phyloP scores from a whole-genome alignment of 2,113 vertebrate species.

The Oryzias celebensis region DNA sequence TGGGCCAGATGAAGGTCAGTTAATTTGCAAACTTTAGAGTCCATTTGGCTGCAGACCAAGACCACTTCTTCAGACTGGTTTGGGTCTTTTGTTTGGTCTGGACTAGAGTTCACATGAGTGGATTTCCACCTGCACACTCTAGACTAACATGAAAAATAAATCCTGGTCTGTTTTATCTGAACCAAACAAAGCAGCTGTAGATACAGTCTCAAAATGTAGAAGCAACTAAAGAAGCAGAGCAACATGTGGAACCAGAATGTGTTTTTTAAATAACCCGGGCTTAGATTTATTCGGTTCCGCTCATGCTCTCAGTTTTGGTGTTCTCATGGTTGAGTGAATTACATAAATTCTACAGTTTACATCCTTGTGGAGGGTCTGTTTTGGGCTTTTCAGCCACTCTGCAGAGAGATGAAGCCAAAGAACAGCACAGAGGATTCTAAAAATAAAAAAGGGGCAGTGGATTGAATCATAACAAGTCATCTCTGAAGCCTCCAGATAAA shows the following conservation, averaged over 20 bases:
- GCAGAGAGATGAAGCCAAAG: conserved; percentile 34
- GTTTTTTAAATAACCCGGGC: not conserved
- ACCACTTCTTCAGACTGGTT: no score
- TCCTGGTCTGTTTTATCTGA: no score
- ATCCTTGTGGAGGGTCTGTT: conserved; percentile 29
- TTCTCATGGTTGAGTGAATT: conserved; percentile 21
- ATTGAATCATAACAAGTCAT: conserved; percentile 20
- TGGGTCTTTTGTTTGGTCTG: no score
- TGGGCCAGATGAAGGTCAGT: no score
- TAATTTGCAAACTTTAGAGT: no score
- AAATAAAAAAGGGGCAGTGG: conserved; percentile 32
- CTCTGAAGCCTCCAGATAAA: conserved; percentile 7
- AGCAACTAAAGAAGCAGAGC: not conserved
- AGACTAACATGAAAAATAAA: no score
- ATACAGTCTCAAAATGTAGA: no score
- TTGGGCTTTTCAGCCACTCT: conserved; percentile 23
- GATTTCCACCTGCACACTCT: no score
- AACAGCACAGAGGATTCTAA: conserved; percentile 49
- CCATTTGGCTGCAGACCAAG: no score
- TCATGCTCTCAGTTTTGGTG: conserved; percentile 15
- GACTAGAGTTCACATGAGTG: no score
- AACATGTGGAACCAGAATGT: not conserved
- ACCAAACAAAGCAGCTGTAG: no score
- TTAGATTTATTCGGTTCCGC: conserved; percentile 11
- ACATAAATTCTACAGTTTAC: conserved; percentile 30